Evolutionary conservation across 2,113 vertebrate genomes (phyloP), one percentile per base, ranked within the genome.

Genomic region (Callospermophilus lateralis): DNA sequence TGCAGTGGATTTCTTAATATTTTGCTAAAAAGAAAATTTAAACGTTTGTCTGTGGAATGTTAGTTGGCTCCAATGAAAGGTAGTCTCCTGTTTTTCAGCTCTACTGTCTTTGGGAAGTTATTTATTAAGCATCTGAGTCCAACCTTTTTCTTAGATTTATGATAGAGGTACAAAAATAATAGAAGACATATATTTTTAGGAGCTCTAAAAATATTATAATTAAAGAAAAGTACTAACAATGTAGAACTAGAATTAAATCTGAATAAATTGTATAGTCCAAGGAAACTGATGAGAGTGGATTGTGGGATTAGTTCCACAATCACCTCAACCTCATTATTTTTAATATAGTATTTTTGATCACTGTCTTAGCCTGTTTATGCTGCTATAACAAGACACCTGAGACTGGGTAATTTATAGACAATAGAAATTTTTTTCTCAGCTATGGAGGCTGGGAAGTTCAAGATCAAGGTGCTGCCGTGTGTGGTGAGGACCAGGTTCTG

Each of bases 11-110:
- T 80, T 53, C 58, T 72, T 13, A 22, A 67, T 86, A 15, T 95
- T 84, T 91, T 92, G 51, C 84, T 88, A 51, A 88, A 80, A 86
- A 93, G 68, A 79, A 70, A 8, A 55, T 79, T 39, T 61, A 45
- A 37, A 53, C 58, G 39, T 87, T 88, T 94, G n/a, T 78, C 55
- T 81, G 19, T 78, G 84, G 93, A 80, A 73, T n/a, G 17, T 55
- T 84, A 80, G 6, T 55, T 65, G 86, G 45, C 32, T 86, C 9
- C 53, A 19, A 2, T 1, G 32, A 83, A 85, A 73, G 65, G 34
- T 20, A 28, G 55, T 34, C 39, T 32, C 34, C 55, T 70, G 73
- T 77, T 84, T 61, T 89, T 61, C 32, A 22, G 65, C 67, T 73
- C 26, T 16, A n/a, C 22, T 67, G 37, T 65, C 45, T 85, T 76